Conservation (phyloP, 2,888 invertebrate genomes). For the Acrocera orbiculus region DNA sequence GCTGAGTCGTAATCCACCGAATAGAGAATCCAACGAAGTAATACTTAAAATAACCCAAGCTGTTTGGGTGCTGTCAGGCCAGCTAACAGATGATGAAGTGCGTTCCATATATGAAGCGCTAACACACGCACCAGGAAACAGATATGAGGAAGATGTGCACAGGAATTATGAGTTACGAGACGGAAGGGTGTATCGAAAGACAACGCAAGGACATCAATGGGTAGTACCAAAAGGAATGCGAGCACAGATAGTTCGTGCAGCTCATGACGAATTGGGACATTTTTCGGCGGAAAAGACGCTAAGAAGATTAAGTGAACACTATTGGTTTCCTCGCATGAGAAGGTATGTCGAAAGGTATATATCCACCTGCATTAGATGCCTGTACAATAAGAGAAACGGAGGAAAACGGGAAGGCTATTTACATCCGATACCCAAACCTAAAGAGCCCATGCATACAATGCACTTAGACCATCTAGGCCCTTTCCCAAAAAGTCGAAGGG, state of each 20-base stretch:
- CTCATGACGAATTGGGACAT: constrained; percentile 11
- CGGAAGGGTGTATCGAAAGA: not conserved
- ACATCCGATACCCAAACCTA: not conserved
- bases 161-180: constrained; percentile 1
- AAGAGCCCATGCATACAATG: not conserved
- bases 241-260: constrained; percentile 6
- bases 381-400: constrained; percentile 18
- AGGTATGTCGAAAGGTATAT: constrained; percentile 23
- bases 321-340: constrained; percentile 26
- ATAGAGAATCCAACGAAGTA: not conserved
- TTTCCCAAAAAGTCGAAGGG: not conserved
- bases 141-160: not conserved
- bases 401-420: constrained; percentile 18
- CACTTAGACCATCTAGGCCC: constrained; percentile 1
- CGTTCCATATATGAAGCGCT: not conserved
- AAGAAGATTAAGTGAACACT: constrained; percentile 17
- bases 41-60: not conserved
- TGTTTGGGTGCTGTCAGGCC: constrained; percentile 1
- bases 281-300: constrained; percentile 12
- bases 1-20: not conserved
- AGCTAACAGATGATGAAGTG: not conserved
- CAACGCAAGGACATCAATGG: constrained; percentile 2
- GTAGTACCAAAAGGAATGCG: constrained; percentile 8
- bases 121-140: not conserved
- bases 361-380: constrained; percentile 15